phyloP scores from a whole-genome alignment of 2,888 invertebrate genomes.

The Cantharis lateralis region DNA sequence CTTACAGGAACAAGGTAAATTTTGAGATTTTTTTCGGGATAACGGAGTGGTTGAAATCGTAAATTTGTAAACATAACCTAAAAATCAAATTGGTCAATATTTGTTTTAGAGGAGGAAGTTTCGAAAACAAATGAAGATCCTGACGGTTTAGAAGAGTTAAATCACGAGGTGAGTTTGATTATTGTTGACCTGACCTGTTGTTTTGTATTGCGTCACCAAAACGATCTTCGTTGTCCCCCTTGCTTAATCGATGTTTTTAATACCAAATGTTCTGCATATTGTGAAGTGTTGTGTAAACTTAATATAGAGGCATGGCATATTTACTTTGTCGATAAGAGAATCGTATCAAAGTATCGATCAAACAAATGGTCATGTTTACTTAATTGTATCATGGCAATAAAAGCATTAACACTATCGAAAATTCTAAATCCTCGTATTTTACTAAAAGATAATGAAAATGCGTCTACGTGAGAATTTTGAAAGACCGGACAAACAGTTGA shows the following conservation, averaged over 20 bases:
- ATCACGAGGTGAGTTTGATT: background rate
- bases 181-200: too few relatives aligned
- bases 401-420: background rate
- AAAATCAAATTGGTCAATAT: background rate
- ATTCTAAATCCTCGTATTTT: background rate
- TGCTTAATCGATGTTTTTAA: background rate
- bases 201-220: too few relatives aligned
- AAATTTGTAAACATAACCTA: background rate
- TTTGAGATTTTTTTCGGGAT: background rate
- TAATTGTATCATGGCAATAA: background rate
- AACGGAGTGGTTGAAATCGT: background rate
- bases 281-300: background rate
- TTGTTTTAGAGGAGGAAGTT: background rate
- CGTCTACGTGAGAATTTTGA: too few relatives aligned
- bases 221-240: background rate
- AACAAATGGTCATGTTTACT: background rate
- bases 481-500: too few relatives aligned
- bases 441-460: background rate
- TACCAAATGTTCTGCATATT: slow-evolving; percentile 2
- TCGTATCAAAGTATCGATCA: background rate
- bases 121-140: background rate
- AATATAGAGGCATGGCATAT: background rate
- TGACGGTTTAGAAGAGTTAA: background rate
- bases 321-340: background rate
- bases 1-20: slow-evolving; percentile 40